Base-by-base conservation (phyloP, 1,140 invertebrate genomes). In the Psix sp. region DNA sequence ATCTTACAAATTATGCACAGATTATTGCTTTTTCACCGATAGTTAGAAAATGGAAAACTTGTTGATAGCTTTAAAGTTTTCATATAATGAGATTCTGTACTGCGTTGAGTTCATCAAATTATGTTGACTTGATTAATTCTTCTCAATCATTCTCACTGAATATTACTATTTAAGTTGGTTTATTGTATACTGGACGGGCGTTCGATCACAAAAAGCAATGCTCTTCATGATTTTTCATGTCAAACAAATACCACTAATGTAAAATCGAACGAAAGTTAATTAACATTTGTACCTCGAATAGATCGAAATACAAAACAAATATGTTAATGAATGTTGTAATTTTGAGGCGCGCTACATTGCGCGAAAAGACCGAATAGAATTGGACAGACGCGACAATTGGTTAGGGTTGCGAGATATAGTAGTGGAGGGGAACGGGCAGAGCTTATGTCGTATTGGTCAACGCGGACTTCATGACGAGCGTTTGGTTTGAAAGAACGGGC, bases 401-500 rank as follows among this genome's bases (percentile, higher is more conserved):
- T 70, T 60, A 70, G 26, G 18, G 51, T 2, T 16, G 9, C 18
- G 11, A 1, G 13, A n/a, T n/a, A n/a, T n/a, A n/a, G n/a, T n/a
- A n/a, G n/a, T n/a, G n/a, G n/a, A n/a, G n/a, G n/a, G n/a, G n/a
- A n/a, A n/a, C n/a, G n/a, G n/a, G n/a, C n/a, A 1, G 26, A 14
- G 15, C 51, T 51, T 63, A 71, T 51, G 40, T 31, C 35, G 49
- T 13, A 46, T 51, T 51, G 67, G 59, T 51, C 46, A 35, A 33
- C 39, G 51, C 15, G 49, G 24, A 59, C 59, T 65, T 59, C 21
- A 72, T 65, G 68, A 66, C 45, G 60, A 59, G 51, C 29, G 71
- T 62, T 68, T 62, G 52, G 60, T 72, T 76, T 72, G 65, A 72
- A 72, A 67, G 46, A 59, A 62, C 48, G 67, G 39, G 52, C 78